These are phyloP conservation scores for Exocentrus adspersus DNA, from an alignment of 2,888 invertebrate genomes.

Conservation along the genomic window DNA sequence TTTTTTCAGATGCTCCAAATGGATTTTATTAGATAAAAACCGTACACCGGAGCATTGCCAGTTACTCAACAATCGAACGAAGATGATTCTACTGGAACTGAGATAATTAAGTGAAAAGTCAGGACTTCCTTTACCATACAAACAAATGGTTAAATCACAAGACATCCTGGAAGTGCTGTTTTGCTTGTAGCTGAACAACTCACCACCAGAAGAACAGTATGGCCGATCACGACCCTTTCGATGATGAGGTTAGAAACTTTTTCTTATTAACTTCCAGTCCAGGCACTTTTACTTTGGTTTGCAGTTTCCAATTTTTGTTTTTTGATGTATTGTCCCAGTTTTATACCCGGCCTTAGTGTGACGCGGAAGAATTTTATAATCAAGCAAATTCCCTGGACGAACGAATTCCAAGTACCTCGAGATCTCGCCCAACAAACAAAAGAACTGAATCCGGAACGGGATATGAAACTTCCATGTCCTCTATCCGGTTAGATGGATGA, in stretches of 20 bases:
- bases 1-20: too few species aligned
- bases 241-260: slow-evolving; percentile 53
- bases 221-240: slow-evolving; percentile 55
- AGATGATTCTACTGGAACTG: background rate
- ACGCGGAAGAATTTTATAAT: too few species aligned
- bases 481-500: background rate
- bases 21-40: too few species aligned
- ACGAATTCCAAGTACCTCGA: background rate
- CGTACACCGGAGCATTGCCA: too few species aligned
- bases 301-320: too few species aligned
- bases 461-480: slow-evolving; percentile 1
- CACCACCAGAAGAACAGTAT: background rate
- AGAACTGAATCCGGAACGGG: background rate
- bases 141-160: background rate
- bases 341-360: background rate
- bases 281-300: too few species aligned
- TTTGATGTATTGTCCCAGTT: too few species aligned
- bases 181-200: background rate
- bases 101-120: background rate
- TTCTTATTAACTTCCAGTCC: too few species aligned
- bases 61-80: too few species aligned
- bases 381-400: background rate
- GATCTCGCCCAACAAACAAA: background rate
- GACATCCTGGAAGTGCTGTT: slow-evolving; percentile 4
- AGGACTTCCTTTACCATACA: too few species aligned